Percentiles rank a stretch among this genome's conserved stretches.
Conservation (phyloP, 2,797 vertebrate genomes). For the Simalia tracyae region DNA sequence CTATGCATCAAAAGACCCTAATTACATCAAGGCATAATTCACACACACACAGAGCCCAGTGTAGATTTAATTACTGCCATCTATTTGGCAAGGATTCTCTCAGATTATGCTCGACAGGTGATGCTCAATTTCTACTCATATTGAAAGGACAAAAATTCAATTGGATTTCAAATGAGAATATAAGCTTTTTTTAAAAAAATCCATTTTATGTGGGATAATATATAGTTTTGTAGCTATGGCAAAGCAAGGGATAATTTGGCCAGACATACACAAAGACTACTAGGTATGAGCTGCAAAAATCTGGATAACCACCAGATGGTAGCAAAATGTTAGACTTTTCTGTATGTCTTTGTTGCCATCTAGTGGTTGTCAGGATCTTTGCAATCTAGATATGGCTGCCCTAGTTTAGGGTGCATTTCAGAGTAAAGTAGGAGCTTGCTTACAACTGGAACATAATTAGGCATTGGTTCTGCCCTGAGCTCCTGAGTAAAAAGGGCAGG, state of each 20-base stretch:
- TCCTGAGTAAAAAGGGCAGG: too few species aligned
- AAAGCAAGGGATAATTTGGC: not conserved
- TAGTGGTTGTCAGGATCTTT: too few species aligned
- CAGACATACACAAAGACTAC: not conserved
- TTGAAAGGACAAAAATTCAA: not conserved
- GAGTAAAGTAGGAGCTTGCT: not conserved
- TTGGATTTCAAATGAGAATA: not conserved
- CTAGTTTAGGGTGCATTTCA: conserved; percentile 1
- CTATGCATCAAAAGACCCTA: conserved; percentile 20
- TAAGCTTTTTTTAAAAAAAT: not conserved
- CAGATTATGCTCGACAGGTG: not conserved
- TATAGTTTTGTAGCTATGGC: not conserved
- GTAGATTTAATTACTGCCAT: conserved; percentile 25
- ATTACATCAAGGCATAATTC: not conserved
- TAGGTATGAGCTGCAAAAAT: too few species aligned
- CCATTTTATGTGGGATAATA: not conserved
- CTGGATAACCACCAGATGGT: too few species aligned
- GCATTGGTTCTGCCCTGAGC: not conserved
- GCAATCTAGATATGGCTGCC: too few species aligned
- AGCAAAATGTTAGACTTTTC: too few species aligned
- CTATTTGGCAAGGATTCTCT: conserved; percentile 18
- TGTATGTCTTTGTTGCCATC: too few species aligned
- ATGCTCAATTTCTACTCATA: not conserved
- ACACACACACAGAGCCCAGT: not conserved
- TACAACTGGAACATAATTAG: not conserved